phyloP scores from a whole-genome alignment of 2,113 vertebrate species.

The Lepisosteus oculatus region DNA sequence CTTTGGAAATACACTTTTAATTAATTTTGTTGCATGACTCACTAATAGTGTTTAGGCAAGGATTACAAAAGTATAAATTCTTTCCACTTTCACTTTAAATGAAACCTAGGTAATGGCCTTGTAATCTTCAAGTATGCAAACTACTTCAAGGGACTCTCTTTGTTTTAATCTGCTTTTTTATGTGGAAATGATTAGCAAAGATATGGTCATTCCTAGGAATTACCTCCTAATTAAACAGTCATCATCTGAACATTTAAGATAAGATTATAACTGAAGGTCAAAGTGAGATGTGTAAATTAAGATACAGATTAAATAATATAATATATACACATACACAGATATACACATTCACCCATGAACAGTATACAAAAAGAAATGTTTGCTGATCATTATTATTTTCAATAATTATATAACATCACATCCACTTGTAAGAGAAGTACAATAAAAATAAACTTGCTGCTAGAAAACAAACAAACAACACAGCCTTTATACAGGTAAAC shows the following conservation, averaged over 20 bases:
- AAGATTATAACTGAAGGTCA: neutral
- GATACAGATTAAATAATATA: too few species aligned
- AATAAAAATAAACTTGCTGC: too few species aligned
- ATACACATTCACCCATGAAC: neutral
- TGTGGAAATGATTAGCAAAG: too few species aligned
- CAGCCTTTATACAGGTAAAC: too few species aligned
- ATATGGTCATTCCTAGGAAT: neutral
- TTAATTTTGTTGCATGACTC: slow-evolving; percentile 6
- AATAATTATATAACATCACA: too few species aligned
- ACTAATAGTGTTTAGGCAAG: slow-evolving; percentile 6
- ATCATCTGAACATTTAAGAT: neutral
- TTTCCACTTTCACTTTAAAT: neutral
- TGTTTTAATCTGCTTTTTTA: too few species aligned
- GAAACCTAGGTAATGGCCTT: neutral
- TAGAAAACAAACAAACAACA: too few species aligned
- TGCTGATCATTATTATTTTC: too few species aligned
- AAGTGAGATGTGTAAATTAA: neutral
- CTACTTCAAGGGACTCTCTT: neutral
- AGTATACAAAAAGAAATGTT: too few species aligned
- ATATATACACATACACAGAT: neutral
- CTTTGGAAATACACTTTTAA: slow-evolving; percentile 16
- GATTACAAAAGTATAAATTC: neutral
- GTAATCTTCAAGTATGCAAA: neutral
- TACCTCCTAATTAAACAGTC: neutral
- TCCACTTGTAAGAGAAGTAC: too few species aligned